Conservation (phyloP, 1,140 invertebrate genomes). For the Adoxophyes honmai region DNA sequence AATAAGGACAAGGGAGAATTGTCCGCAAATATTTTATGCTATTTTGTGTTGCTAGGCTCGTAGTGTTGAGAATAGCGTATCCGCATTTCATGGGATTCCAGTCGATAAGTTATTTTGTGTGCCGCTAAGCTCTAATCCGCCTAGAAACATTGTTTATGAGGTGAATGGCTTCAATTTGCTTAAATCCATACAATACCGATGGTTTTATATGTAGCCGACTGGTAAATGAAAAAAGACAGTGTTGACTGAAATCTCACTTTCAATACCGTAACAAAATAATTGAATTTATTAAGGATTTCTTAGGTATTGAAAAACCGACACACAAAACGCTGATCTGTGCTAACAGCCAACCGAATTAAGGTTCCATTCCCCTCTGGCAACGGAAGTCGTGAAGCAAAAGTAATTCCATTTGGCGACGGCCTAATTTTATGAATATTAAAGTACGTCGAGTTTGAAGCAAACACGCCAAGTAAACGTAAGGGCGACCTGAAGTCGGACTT, state of each 20-base stretch:
- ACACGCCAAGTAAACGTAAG: constrained; percentile 18
- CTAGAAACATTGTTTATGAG: not conserved
- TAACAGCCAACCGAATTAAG: not conserved
- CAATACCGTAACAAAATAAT: too few species aligned
- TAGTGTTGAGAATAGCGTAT: not conserved
- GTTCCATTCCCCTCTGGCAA: not conserved
- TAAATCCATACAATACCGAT: too few species aligned
- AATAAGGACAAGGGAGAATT: constrained; percentile 1
- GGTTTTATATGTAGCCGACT: too few species aligned
- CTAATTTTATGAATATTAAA: constrained; percentile 24
- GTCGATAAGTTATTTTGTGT: not conserved
- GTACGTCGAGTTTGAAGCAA: constrained; percentile 10
- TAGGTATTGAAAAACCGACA: not conserved
- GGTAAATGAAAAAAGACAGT: too few species aligned
- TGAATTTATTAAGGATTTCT: too few species aligned
- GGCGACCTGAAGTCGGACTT: constrained; percentile 18
- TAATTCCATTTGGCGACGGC: constrained; percentile 9
- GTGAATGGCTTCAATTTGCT: too few species aligned
- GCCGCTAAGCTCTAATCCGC: not conserved
- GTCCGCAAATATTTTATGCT: constrained; percentile 4
- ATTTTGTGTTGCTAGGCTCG: not conserved
- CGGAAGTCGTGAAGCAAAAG: not conserved
- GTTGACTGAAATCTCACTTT: too few species aligned
- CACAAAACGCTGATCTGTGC: not conserved
- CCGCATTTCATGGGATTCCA: not conserved